Percentiles rank a stretch among this genome's conserved stretches.
These are phyloP conservation scores for Automeris io DNA, from an alignment of 2,888 invertebrate genomes.

Conservation along the genomic window DNA sequence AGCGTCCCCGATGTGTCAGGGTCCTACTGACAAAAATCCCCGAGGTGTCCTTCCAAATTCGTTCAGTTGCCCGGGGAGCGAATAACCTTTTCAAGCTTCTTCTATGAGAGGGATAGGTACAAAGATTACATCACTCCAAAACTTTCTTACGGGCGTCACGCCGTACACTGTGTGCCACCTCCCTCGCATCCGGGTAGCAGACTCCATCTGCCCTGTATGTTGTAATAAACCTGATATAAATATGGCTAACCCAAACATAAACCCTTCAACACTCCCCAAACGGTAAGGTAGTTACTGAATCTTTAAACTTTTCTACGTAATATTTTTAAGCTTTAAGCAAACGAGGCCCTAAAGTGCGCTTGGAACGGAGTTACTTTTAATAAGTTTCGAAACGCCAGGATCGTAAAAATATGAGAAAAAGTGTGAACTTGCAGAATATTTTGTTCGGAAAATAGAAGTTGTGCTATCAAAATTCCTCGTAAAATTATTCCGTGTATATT, in stretches of 20 bases:
- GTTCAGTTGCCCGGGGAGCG: too few species aligned
- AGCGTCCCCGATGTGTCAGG: too few species aligned
- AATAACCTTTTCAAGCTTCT: too few species aligned
- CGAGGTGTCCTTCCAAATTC: too few species aligned
- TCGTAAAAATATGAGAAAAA: slow-evolving; percentile 28
- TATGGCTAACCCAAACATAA: slow-evolving; percentile 1
- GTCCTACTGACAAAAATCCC: too few species aligned
- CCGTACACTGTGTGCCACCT: too few species aligned
- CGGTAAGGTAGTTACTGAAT: slow-evolving; percentile 4
- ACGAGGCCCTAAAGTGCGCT: slow-evolving; percentile 28
- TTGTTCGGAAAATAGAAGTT: slow-evolving; percentile 25
- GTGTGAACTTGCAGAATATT: slow-evolving; percentile 35
- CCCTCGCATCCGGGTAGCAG: too few species aligned
- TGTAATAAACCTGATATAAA: too few species aligned
- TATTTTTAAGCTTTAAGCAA: slow-evolving; percentile 24
- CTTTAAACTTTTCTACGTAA: slow-evolving; percentile 12
- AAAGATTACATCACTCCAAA: too few species aligned
- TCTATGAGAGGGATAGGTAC: too few species aligned
- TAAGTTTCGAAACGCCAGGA: slow-evolving; percentile 28
- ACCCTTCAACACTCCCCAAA: slow-evolving; percentile 6
- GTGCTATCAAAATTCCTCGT: slow-evolving; percentile 34
- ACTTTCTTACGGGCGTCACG: too few species aligned
- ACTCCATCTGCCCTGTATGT: too few species aligned
- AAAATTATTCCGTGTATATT: slow-evolving; percentile 21
- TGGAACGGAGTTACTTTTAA: slow-evolving; percentile 30